These are phyloP conservation scores for Melanotaenia nigrans DNA, from an alignment of 2,797 vertebrate genomes.

Conservation along the genomic window DNA sequence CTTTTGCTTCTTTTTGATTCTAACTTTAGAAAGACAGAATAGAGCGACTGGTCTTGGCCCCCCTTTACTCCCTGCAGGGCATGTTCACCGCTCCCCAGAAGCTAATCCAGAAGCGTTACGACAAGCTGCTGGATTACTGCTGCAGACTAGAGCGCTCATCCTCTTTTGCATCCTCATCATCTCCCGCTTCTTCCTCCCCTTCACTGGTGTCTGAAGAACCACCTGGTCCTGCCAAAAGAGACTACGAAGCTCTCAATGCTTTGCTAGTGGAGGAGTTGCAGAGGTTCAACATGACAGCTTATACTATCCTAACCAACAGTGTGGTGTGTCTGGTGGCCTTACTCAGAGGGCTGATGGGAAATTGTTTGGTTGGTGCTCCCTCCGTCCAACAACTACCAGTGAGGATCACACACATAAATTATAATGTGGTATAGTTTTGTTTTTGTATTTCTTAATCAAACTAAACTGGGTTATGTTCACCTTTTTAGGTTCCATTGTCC, in stretches of 20 bases:
- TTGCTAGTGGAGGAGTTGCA: constrained; percentile 94
- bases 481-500: constrained; percentile 82
- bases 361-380: constrained; percentile 73
- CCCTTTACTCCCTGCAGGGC: constrained; percentile 87
- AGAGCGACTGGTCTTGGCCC: constrained; percentile 86
- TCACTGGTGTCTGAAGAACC: constrained; percentile 78
- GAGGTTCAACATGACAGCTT: constrained; percentile 88
- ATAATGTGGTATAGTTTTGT: neutral
- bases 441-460: neutral
- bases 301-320: constrained; percentile 87
- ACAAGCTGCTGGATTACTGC: constrained; percentile 95
- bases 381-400: constrained; percentile 83
- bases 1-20: constrained; percentile 11
- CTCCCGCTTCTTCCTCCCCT: constrained; percentile 48
- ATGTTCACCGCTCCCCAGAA: constrained; percentile 94
- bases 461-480: neutral
- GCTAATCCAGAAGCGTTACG: constrained; percentile 97
- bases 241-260: constrained; percentile 94
- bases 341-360: constrained; percentile 79
- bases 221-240: constrained; percentile 84
- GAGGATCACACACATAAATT: constrained; percentile 57
- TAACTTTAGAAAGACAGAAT: constrained; percentile 82
- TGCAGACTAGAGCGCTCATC: constrained; percentile 86
- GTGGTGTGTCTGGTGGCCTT: constrained; percentile 84
- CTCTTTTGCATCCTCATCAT: constrained; percentile 70